These are phyloP conservation scores for Tachycineta bicolor DNA, from an alignment of 2,113 vertebrate genomes.

Conservation along the genomic window DNA sequence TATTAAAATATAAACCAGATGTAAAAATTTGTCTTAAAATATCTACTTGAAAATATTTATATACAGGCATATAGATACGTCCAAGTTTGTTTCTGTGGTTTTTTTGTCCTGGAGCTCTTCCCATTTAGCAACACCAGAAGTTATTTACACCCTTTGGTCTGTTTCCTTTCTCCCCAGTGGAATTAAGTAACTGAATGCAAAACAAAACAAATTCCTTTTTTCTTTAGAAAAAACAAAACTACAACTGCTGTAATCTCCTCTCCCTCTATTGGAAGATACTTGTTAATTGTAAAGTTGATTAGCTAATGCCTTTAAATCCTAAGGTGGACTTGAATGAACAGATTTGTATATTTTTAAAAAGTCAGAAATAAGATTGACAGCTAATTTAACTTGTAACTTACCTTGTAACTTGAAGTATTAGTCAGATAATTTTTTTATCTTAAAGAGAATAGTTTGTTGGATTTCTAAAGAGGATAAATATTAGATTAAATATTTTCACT, in stretches of 20 bases:
- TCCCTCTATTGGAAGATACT: background rate
- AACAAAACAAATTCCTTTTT: background rate
- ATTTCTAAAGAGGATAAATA: background rate
- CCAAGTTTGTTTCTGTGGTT: background rate
- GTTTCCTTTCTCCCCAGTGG: background rate
- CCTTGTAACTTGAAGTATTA: background rate
- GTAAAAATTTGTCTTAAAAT: background rate
- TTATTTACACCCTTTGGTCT: background rate
- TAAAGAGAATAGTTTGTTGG: background rate
- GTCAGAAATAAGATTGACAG: background rate
- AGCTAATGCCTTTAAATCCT: background rate
- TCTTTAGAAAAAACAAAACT: background rate
- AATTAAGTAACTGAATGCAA: background rate
- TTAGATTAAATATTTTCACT: background rate
- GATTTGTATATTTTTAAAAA: background rate
- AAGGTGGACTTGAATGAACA: background rate
- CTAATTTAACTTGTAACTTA: background rate
- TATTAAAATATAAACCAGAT: background rate
- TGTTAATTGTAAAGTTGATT: background rate
- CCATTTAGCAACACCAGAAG: background rate
- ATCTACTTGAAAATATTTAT: background rate
- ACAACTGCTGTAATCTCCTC: background rate
- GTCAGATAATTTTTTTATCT: background rate
- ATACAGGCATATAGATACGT: accelerated
- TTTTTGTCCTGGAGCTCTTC: background rate